A percentile compares a stretch with the other conserved stretches of the same genome.
phyloP scores from a whole-genome alignment of 2,113 vertebrate species.

The Carettochelys insculpta region DNA sequence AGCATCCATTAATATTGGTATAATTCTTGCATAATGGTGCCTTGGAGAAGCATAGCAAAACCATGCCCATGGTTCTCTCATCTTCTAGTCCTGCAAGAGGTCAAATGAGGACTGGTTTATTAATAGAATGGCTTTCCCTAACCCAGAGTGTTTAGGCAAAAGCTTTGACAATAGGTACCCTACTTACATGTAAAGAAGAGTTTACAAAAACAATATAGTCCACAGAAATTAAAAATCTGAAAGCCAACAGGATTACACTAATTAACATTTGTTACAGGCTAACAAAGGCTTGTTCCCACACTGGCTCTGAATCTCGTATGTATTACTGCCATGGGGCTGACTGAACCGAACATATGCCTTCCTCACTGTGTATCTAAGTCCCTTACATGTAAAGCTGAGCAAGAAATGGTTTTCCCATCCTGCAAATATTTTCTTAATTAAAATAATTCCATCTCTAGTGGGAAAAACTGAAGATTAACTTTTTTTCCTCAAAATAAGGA shows the following conservation, averaged over 20 bases:
- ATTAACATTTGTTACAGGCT: not conserved
- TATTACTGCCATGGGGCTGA: not conserved
- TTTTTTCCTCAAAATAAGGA: too few species aligned
- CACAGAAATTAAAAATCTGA: not conserved
- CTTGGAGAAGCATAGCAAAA: not conserved
- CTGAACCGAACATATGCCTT: not conserved
- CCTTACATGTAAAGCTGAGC: not conserved
- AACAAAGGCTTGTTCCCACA: not conserved
- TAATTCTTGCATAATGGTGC: not conserved
- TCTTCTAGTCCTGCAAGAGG: not conserved
- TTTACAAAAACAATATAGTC: not conserved
- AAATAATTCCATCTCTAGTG: too few species aligned
- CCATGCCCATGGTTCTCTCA: not conserved
- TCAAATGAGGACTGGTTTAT: not conserved
- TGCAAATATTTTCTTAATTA: not conserved
- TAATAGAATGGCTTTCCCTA: not conserved
- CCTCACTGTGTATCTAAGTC: not conserved
- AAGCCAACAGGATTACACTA: not conserved
- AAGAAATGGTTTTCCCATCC: not conserved
- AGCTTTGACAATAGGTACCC: rapidly evolving
- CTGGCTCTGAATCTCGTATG: rapidly evolving
- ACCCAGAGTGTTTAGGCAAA: not conserved
- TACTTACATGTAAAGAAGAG: not conserved
- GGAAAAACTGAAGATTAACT: too few species aligned
- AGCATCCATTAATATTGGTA: not conserved